These are phyloP conservation scores for Tipula confusa DNA, from an alignment of 2,888 invertebrate species.

Conservation along the genomic window DNA sequence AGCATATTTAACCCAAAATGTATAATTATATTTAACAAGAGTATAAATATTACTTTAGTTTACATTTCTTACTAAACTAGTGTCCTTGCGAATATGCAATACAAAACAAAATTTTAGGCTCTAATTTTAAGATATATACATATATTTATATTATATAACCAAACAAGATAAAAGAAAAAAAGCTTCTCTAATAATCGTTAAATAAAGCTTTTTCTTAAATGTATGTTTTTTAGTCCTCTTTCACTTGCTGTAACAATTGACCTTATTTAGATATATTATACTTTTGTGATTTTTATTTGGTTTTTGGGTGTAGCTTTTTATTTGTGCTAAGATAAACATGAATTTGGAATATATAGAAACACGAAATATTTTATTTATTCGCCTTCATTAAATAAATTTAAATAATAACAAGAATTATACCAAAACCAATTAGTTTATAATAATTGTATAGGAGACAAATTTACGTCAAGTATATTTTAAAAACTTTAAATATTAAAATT, in stretches of 20 bases:
- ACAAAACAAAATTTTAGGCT: background rate
- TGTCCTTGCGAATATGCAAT: too few species aligned
- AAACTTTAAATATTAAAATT: background rate
- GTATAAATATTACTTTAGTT: too few species aligned
- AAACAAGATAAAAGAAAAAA: background rate
- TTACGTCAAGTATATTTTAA: background rate
- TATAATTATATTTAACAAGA: too few species aligned
- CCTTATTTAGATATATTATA: slow-evolving; percentile 3
- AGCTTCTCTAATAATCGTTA: background rate
- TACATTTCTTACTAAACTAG: too few species aligned
- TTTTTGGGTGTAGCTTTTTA: background rate
- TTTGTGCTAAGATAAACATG: background rate
- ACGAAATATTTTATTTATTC: background rate
- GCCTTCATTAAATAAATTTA: background rate
- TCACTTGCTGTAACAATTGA: background rate
- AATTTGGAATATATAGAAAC: background rate
- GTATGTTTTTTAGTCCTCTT: background rate
- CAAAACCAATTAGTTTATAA: too few species aligned
- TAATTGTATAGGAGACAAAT: background rate
- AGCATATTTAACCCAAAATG: too few species aligned
- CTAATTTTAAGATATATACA: background rate
- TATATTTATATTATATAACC: background rate
- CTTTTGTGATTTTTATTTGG: background rate
- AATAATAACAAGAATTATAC: background rate
- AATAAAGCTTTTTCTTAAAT: background rate